Percentiles rank a stretch among this genome's conserved stretches.
Conservation (phyloP, 2,888 invertebrate species). For the Noctua pronuba region DNA sequence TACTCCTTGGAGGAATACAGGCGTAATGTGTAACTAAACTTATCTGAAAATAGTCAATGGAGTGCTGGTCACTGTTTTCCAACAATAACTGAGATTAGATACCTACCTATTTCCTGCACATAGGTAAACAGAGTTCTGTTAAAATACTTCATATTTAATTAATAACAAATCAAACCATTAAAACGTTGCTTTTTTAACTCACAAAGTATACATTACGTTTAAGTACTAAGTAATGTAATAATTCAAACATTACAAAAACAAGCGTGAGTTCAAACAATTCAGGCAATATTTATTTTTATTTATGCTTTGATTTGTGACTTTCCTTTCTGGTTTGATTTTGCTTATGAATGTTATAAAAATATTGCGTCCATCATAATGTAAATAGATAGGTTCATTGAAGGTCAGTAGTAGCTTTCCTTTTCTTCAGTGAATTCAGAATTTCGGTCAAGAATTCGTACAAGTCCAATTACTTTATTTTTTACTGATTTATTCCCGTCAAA, state of each 20-base stretch:
- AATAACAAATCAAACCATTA: neutral
- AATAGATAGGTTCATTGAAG: constrained; percentile 1
- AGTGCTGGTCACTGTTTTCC: neutral
- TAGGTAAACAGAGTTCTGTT: neutral
- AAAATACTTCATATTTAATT: neutral
- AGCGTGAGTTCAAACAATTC: constrained; percentile 37
- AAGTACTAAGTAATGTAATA: constrained; percentile 14
- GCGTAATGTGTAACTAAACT: neutral
- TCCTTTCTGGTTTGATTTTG: constrained; percentile 17
- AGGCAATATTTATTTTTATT: constrained; percentile 34
- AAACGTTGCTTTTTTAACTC: neutral
- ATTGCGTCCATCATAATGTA: constrained; percentile 1
- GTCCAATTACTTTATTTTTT: constrained; percentile 17
- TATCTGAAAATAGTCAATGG: neutral
- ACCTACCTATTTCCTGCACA: too few relatives aligned
- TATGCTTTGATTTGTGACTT: neutral
- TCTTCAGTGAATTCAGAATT: constrained; percentile 5
- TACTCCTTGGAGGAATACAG: neutral
- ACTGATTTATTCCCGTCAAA: neutral
- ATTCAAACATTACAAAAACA: constrained; percentile 25
- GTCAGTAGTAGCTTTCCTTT: constrained; percentile 5
- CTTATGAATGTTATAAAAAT: constrained; percentile 4
- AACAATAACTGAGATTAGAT: neutral
- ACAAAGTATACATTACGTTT: constrained; percentile 11
- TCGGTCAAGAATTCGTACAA: constrained; percentile 9